Evolutionary conservation across 2,113 vertebrate species (phyloP), one percentile per base, ranked within the genome.

Genomic region (Alces alces): DNA sequence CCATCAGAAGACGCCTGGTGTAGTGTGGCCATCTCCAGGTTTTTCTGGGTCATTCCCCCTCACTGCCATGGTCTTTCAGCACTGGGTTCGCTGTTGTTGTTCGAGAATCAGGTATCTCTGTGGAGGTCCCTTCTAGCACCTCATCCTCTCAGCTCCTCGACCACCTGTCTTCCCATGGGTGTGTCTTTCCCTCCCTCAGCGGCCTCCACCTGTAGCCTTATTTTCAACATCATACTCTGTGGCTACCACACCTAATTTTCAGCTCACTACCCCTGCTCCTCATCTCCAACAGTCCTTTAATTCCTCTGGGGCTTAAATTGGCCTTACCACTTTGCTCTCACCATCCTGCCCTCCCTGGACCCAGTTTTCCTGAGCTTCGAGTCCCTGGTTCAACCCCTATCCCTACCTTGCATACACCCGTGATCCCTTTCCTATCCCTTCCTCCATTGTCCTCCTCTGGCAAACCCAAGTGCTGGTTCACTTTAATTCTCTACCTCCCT

Each of bases 361-460:
- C 30, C 47, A 1, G 16, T 6, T n/a, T 39, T 30, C 16, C 11
- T 79, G 50, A 15, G 28, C 8, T 54, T 21, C 1, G 12, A 43
- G 14, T 6, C 6, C 21, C n/a, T n/a, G 55, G 12, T 39, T 55
- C 10, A n/a, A 47, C 36, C 19, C 1, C 19, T 1, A 0, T 47
- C 45, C 8, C 25, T 76, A 19, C 84, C 39, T 57, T 3, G 14
- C 1, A 0, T 33, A 19, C 6, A n/a, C 47, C 13, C 14, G 0
- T 21, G 45, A 39, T 16, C 39, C 78, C 55, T 47, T 52, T 60
- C 10, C 3, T 17, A 2, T 52, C 25, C 43, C 28, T 89, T 73
- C 47, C 55, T 43, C 60, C 15, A 1, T 27, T 16, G 57, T 27
- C 50, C 17, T 83, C 39, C 50, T 70, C n/a, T 50, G n/a, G 50